phyloP scores from a whole-genome alignment of 2,113 vertebrate species.

The Hystrix cristata region DNA sequence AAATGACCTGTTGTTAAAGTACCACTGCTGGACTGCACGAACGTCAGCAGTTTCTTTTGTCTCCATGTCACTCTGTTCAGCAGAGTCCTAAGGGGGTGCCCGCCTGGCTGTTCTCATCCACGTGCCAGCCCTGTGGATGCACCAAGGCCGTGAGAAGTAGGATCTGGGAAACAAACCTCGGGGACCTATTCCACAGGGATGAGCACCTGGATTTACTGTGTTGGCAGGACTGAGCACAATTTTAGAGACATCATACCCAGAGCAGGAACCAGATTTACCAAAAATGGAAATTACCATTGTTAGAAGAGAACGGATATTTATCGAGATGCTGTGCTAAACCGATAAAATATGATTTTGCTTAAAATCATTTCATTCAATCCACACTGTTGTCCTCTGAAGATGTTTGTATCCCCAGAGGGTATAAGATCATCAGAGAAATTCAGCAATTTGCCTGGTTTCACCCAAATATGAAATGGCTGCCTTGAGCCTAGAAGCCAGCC shows the following conservation, averaged over 20 bases:
- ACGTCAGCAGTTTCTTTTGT: slow-evolving; percentile 4
- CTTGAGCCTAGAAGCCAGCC: background rate
- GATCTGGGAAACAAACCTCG: background rate
- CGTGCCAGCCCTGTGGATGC: background rate
- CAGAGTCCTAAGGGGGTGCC: background rate
- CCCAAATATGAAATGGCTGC: background rate
- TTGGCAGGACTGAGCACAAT: background rate
- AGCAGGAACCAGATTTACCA: background rate
- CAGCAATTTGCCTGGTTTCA: background rate
- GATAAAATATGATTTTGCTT: slow-evolving; percentile 9
- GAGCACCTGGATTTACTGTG: background rate
- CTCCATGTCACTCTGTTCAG: background rate
- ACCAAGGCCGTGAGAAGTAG: background rate
- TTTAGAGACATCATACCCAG: background rate
- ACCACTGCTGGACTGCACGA: background rate
- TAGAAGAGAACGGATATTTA: background rate
- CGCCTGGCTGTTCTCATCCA: background rate
- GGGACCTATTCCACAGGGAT: background rate
- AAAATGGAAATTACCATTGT: background rate
- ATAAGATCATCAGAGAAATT: background rate
- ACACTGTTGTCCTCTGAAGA: slow-evolving; percentile 24
- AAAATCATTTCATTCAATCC: background rate
- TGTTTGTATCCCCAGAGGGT: background rate
- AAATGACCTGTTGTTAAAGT: background rate
- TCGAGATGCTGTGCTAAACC: background rate